Percentiles rank a stretch among this genome's conserved stretches.
phyloP scores from a whole-genome alignment of 2,113 vertebrate species.

The Cephalopterus ornatus region DNA sequence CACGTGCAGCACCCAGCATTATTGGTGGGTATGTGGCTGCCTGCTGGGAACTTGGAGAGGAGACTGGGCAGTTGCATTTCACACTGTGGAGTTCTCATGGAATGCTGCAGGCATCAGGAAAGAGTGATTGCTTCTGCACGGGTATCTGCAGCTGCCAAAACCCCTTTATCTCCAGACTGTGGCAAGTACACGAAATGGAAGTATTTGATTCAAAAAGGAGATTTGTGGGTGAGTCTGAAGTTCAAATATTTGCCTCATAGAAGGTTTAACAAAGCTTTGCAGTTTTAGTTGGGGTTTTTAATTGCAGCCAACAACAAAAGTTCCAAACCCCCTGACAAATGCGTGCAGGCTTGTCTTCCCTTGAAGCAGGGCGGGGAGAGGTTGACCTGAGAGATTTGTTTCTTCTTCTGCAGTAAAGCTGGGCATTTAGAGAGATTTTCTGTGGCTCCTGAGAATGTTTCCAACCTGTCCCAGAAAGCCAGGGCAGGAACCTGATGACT shows the following conservation, averaged over 20 bases:
- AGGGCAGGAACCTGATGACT: neutral
- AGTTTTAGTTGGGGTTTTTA: neutral
- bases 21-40: neutral
- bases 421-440: neutral
- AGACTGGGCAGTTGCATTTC: neutral
- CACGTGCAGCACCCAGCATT: neutral
- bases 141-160: neutral
- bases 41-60: neutral
- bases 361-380: neutral
- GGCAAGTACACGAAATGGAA: neutral
- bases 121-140: neutral
- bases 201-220: neutral
- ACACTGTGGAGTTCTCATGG: neutral
- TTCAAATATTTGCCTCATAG: neutral
- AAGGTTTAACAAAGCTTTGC: neutral
- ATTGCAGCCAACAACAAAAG: neutral
- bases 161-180: neutral
- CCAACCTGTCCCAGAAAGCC: neutral
- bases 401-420: neutral
- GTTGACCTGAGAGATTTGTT: neutral
- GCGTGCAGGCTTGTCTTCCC: neutral
- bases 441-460: neutral
- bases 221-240: neutral
- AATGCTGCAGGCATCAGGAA: neutral
- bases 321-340: neutral